These are phyloP conservation scores for Prolemur simus DNA, from an alignment of 2,113 vertebrate genomes.

Conservation along the genomic window DNA sequence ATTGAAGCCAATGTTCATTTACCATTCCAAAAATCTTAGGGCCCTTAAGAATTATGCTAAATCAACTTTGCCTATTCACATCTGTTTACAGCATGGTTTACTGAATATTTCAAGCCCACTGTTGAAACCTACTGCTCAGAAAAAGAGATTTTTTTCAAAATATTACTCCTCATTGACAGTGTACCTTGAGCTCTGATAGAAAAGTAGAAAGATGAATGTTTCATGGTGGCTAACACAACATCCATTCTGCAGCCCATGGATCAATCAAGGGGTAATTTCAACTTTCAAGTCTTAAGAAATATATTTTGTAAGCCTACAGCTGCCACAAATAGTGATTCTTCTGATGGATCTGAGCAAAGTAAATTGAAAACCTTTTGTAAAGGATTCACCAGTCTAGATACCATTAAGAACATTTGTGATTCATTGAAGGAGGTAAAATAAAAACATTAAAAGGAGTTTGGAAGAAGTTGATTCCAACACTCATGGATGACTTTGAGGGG, in stretches of 20 bases:
- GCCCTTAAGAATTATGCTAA: not conserved
- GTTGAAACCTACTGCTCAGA: not conserved
- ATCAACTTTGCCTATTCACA: not conserved
- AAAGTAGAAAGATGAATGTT: not conserved
- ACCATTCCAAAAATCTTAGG: not conserved
- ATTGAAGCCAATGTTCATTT: not conserved
- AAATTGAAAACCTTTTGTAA: not conserved
- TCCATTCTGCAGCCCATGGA: not conserved
- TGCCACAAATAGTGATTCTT: not conserved
- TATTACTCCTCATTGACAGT: not conserved
- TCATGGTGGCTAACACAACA: not conserved
- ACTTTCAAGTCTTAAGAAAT: not conserved
- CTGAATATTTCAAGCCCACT: not conserved
- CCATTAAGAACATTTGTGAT: not conserved
- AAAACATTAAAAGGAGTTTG: not conserved
- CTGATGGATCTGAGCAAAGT: not conserved
- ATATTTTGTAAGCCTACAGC: not conserved
- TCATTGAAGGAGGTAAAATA: not conserved
- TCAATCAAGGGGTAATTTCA: not conserved
- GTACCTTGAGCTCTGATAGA: not conserved
- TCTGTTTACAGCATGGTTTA: not conserved
- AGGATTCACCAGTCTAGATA: not conserved
- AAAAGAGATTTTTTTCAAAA: not conserved
- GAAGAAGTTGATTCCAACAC: not conserved
- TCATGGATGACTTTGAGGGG: not conserved